phyloP scores from a whole-genome alignment of 2,888 invertebrate genomes.

The Drosophila tripunctata region DNA sequence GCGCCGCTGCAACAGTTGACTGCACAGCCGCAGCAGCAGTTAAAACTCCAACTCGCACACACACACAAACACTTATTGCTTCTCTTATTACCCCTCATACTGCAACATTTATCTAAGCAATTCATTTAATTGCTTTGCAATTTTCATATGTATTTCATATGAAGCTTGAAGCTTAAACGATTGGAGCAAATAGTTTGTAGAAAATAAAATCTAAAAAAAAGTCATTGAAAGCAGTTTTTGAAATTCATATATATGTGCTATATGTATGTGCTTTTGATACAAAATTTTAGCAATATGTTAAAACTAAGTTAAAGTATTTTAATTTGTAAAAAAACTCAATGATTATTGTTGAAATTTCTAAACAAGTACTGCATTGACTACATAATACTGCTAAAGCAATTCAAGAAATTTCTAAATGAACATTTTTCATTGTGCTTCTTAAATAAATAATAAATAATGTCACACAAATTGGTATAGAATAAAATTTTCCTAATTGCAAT shows the following conservation, averaged over 20 bases:
- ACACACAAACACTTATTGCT: background rate
- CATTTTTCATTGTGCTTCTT: too few relatives aligned
- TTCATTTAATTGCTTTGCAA: slow-evolving; percentile 77
- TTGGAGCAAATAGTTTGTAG: slow-evolving; percentile 54
- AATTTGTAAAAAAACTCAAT: too few relatives aligned
- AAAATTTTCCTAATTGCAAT: too few relatives aligned
- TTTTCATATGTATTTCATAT: slow-evolving; percentile 54
- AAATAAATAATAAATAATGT: too few relatives aligned
- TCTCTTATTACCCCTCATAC: background rate
- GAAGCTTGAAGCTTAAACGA: slow-evolving; percentile 34
- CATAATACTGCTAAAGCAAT: too few relatives aligned
- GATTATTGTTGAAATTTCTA: too few relatives aligned
- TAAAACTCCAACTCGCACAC: slow-evolving; percentile 34
- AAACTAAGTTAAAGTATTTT: background rate
- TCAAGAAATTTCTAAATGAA: too few relatives aligned
- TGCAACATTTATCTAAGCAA: slow-evolving; percentile 58
- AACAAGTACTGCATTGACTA: too few relatives aligned
- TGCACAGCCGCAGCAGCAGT: slow-evolving; percentile 67
- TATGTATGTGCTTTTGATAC: too few relatives aligned
- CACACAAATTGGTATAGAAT: too few relatives aligned
- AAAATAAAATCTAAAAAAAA: background rate
- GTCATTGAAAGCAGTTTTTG: too few relatives aligned
- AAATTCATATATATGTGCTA: background rate
- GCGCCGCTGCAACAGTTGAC: slow-evolving; percentile 70
- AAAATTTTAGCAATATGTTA: too few relatives aligned